Conservation (phyloP, 2,113 vertebrate genomes). For the Grus americana region DNA sequence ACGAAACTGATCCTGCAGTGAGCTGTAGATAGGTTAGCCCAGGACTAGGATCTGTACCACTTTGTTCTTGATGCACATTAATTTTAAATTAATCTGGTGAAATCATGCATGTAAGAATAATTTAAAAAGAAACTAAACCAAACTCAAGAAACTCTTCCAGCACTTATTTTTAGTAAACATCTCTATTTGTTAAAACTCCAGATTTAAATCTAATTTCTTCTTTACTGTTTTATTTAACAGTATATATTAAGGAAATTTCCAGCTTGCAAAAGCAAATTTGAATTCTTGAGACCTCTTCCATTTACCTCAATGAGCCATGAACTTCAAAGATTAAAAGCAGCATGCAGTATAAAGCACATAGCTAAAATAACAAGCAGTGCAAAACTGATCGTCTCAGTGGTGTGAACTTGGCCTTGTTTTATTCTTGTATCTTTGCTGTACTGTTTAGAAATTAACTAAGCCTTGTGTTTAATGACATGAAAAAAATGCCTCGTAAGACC, state of each 20-base stretch:
- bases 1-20: not conserved
- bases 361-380: not conserved
- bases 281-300: not conserved
- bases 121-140: too few relatives aligned
- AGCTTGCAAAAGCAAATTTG: not conserved
- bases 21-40: not conserved
- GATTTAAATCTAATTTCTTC: not conserved
- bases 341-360: not conserved
- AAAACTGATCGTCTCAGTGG: not conserved
- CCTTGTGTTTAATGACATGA: constrained; percentile 15
- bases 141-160: not conserved
- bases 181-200: not conserved
- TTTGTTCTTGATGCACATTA: not conserved
- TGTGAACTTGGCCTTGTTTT: not conserved
- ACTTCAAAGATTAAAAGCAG: not conserved
- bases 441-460: constrained; percentile 28
- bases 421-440: not conserved
- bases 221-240: not conserved
- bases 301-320: not conserved
- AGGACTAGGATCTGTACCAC: not conserved
- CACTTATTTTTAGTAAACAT: not conserved
- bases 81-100: not conserved
- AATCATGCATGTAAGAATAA: not conserved
- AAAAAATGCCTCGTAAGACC: not conserved
- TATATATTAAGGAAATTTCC: not conserved